These are phyloP conservation scores for Discoglossus pictus DNA, from an alignment of 2,797 vertebrate genomes.

Conservation along the genomic window DNA sequence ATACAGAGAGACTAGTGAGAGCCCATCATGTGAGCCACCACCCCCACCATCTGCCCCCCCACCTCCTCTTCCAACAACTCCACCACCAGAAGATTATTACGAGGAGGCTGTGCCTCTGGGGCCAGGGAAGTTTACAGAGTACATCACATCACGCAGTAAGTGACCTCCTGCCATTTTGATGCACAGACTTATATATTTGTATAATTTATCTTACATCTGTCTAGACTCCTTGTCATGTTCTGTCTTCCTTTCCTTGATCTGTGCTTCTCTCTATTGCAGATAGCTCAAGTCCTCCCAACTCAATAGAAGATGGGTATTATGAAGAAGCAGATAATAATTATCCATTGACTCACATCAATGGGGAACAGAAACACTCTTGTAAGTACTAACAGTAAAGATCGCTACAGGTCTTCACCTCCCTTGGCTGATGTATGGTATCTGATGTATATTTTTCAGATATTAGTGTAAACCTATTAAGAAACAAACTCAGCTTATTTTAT, in stretches of 20 bases:
- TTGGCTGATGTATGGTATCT: no score
- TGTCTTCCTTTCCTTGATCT: background rate
- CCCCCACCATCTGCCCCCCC: conserved; percentile 35
- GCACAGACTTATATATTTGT: background rate
- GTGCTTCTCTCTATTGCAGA: conserved; percentile 67
- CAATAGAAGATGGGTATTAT: conserved; percentile 90
- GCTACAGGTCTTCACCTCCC: no score
- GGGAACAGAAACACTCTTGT: conserved; percentile 91
- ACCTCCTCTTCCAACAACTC: conserved; percentile 74
- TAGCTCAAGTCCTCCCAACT: conserved; percentile 88
- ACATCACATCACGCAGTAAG: conserved; percentile 85
- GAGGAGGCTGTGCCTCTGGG: conserved; percentile 93
- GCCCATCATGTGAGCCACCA: conserved; percentile 18
- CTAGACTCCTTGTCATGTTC: background rate
- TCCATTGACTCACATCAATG: conserved; percentile 83
- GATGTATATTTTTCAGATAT: no score
- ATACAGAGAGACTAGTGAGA: conserved; percentile 70
- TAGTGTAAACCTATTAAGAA: no score
- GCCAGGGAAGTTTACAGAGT: conserved; percentile 86
- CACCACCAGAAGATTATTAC: conserved; percentile 94
- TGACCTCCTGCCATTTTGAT: conserved; percentile 11
- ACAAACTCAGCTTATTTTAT: no score
- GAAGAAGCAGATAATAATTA: conserved; percentile 97
- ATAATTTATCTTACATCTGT: background rate
- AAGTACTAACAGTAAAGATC: conserved; percentile 56